Evolutionary conservation across 2,797 vertebrate genomes (phyloP), one percentile per base, ranked within the genome.

Genomic region (Aldrovandia affinis): DNA sequence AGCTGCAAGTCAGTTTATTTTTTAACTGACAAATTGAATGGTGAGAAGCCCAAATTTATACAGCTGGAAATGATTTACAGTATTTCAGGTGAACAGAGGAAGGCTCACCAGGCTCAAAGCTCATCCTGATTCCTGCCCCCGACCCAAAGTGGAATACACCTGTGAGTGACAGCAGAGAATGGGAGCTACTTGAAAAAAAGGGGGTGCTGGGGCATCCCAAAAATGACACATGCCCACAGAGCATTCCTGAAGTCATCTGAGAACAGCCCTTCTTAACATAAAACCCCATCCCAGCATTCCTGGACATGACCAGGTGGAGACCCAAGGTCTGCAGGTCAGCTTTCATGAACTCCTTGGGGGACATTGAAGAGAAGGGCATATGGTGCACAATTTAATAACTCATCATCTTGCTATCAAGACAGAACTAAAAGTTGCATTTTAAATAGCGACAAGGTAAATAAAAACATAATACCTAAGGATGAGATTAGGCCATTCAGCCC

Each of bases 111-210:
- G 93, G 88, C 96, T 98, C 97, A 25, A 98, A 97, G 90, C 97
- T 98, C 97, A 98, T 98, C 87, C 98, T 97, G 63, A 98, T 97
- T 73, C 97, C 97, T 83, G 97, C 94, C 97, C 55, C 97, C 97
- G 0, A 98, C 97, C 97, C 97, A 98, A 33, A 98, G 92, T 12
- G 97, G 97, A 83, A 98, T 96, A 89, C 97, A 98, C 88, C 97
- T 98, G 88, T 83, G 59, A 28, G 54, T 39, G 54, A 84, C 0
- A 4, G 15, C 12, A n/a, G 14, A 47, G 42, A 3, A 54, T 20
- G n/a, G 22, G 4, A 10, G 33, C n/a, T n/a, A n/a, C n/a, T n/a
- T n/a, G n/a, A n/a, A n/a, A n/a, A n/a, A n/a, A n/a, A n/a, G n/a
- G n/a, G n/a, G n/a, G n/a, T n/a, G n/a, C n/a, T n/a, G n/a, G n/a